A percentile compares a stretch with the other conserved stretches of the same genome.
phyloP scores from a whole-genome alignment of 2,888 invertebrate species.

The Pyrrhosoma nymphula region DNA sequence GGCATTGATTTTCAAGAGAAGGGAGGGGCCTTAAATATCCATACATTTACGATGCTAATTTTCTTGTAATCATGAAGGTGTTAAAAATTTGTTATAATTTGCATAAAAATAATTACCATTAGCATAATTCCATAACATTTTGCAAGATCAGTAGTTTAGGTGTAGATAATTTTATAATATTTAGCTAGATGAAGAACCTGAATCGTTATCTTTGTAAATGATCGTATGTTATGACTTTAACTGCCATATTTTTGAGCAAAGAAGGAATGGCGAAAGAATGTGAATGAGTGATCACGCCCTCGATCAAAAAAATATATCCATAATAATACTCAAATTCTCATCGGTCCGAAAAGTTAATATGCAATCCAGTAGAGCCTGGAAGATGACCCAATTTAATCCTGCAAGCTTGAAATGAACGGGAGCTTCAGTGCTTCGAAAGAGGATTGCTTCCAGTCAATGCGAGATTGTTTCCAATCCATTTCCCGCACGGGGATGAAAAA shows the following conservation, averaged over 20 bases:
- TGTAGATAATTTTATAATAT: too few relatives aligned
- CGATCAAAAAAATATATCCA: background rate
- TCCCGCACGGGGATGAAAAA: background rate
- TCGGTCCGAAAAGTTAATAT: background rate
- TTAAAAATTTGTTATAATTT: background rate
- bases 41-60: too few relatives aligned
- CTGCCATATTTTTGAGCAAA: too few relatives aligned
- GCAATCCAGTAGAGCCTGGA: background rate
- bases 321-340: background rate
- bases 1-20: too few relatives aligned
- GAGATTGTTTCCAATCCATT: conserved; percentile 31
- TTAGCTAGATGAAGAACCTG: too few relatives aligned
- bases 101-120: background rate
- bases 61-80: background rate
- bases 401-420: background rate
- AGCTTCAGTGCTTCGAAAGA: background rate
- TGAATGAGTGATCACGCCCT: background rate
- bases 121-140: background rate
- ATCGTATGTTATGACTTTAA: background rate
- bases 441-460: conserved; percentile 11
- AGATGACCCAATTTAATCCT: background rate
- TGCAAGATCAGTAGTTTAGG: background rate
- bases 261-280: too few relatives aligned
- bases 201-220: background rate
- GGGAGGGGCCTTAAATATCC: too few relatives aligned